phyloP scores from a whole-genome alignment of 2,113 vertebrate genomes.

The Sander vitreus region DNA sequence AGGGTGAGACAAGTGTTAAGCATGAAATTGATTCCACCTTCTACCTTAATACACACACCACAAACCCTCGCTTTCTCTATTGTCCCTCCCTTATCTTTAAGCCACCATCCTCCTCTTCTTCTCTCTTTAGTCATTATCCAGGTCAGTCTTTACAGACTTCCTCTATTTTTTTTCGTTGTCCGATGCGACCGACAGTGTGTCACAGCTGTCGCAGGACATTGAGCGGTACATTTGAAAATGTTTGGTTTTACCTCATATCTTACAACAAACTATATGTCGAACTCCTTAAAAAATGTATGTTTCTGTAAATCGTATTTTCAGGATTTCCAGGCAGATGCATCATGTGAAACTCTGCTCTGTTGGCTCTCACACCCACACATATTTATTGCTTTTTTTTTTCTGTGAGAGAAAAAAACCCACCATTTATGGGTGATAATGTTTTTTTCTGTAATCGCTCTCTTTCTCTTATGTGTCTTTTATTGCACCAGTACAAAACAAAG shows the following conservation, averaged over 20 bases:
- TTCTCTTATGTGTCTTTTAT: constrained; percentile 83
- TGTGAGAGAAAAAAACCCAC: constrained; percentile 36
- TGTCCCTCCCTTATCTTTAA: constrained; percentile 39
- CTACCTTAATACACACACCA: constrained; percentile 39
- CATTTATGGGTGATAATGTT: constrained; percentile 74
- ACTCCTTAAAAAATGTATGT: constrained; percentile 19
- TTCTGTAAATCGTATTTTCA: constrained; percentile 32
- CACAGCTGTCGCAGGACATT: constrained; percentile 19
- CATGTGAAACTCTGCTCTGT: constrained; percentile 62
- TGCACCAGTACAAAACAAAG: constrained; percentile 77
- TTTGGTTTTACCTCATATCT: constrained; percentile 3
- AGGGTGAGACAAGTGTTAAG: constrained; percentile 53
- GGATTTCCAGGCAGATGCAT: constrained; percentile 56
- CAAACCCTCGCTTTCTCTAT: constrained; percentile 19
- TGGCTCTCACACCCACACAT: constrained; percentile 72
- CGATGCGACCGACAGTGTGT: not conserved
- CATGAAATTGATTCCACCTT: constrained; percentile 55
- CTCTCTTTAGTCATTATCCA: constrained; percentile 35
- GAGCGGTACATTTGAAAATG: not conserved
- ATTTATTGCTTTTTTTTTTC: constrained; percentile 64
- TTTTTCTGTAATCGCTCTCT: constrained; percentile 74
- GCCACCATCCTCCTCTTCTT: constrained; percentile 28
- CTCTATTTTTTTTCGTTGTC: not conserved
- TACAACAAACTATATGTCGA: constrained; percentile 37
- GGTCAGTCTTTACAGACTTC: constrained; percentile 13